phyloP scores from a whole-genome alignment of 2,888 invertebrate species.

The Melangyna quadrimaculata region DNA sequence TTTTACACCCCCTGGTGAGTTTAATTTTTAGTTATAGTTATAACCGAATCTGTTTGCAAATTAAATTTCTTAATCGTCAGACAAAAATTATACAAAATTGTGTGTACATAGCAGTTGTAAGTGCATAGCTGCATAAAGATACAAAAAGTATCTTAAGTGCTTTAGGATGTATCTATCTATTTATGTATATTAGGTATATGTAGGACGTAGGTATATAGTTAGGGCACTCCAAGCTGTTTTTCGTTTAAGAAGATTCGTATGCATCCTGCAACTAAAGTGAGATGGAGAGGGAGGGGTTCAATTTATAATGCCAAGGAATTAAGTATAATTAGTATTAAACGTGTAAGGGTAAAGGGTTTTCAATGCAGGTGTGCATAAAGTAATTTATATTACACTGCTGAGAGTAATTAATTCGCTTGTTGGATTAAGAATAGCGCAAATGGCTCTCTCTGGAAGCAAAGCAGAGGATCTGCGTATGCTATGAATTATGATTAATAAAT shows the following conservation, averaged over 20 bases:
- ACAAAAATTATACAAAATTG: slow-evolving; percentile 19
- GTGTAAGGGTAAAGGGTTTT: slow-evolving; percentile 52
- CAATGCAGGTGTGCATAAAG: slow-evolving; percentile 69
- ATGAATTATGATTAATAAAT: slow-evolving; percentile 49
- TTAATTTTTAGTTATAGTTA: slow-evolving; percentile 49
- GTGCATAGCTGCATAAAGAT: background rate
- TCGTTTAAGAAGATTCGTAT: slow-evolving; percentile 55
- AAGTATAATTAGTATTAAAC: slow-evolving; percentile 70
- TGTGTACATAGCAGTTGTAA: background rate
- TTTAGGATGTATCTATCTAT: background rate
- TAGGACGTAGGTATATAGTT: background rate
- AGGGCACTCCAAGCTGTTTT: slow-evolving; percentile 32
- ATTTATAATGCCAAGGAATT: slow-evolving; percentile 67
- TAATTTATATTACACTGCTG: slow-evolving; percentile 69
- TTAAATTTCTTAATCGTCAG: slow-evolving; percentile 54
- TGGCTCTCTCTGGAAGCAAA: background rate
- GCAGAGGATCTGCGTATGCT: background rate
- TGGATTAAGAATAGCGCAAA: slow-evolving; percentile 46
- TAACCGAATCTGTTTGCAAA: slow-evolving; percentile 44
- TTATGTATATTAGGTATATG: background rate
- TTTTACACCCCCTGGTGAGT: slow-evolving; percentile 34
- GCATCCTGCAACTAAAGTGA: slow-evolving; percentile 35
- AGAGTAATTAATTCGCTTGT: slow-evolving; percentile 67
- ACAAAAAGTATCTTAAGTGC: background rate
- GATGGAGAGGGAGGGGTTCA: slow-evolving; percentile 10